Evolutionary conservation across 1,140 invertebrate genomes (phyloP).

Genomic region (Augochlora pura): DNA sequence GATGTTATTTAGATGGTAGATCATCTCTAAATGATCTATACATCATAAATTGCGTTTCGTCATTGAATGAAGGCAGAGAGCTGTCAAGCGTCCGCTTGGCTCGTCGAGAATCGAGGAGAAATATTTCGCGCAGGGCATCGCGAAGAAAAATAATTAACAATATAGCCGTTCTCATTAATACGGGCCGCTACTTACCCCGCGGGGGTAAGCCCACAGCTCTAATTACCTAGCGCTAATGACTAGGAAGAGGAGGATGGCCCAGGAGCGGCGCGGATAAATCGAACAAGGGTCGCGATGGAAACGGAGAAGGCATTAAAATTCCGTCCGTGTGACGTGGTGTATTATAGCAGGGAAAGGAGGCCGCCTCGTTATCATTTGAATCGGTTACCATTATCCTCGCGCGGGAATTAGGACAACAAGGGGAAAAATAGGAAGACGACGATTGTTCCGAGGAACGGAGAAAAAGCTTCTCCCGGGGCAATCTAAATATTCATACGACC

Average conservation of each 20-base stretch:
- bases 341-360: conserved; percentile 8
- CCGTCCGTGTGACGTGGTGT: conserved; percentile 4
- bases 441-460: neutral
- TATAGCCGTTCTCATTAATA: neutral
- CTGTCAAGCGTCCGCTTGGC: too few species aligned
- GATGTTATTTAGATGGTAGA: too few species aligned
- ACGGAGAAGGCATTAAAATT: conserved; percentile 42
- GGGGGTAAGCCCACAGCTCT: neutral
- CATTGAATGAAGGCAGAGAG: too few species aligned
- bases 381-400: conserved; percentile 34
- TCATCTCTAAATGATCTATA: too few species aligned
- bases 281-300: conserved; percentile 36
- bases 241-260: conserved; percentile 17
- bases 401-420: conserved; percentile 16
- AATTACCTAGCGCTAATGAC: conserved; percentile 43
- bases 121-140: neutral
- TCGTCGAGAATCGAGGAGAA: too few species aligned
- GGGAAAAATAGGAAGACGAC: neutral
- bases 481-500: conserved; percentile 23
- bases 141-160: neutral
- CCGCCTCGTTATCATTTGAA: conserved; percentile 41
- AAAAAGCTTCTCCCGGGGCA: neutral
- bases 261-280: conserved; percentile 14
- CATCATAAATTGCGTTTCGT: too few species aligned
- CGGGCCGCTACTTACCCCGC: too few species aligned